Percentiles rank a stretch among this genome's conserved stretches.
Conservation (phyloP, 2,113 vertebrate species). For the Hoplias malabaricus region DNA sequence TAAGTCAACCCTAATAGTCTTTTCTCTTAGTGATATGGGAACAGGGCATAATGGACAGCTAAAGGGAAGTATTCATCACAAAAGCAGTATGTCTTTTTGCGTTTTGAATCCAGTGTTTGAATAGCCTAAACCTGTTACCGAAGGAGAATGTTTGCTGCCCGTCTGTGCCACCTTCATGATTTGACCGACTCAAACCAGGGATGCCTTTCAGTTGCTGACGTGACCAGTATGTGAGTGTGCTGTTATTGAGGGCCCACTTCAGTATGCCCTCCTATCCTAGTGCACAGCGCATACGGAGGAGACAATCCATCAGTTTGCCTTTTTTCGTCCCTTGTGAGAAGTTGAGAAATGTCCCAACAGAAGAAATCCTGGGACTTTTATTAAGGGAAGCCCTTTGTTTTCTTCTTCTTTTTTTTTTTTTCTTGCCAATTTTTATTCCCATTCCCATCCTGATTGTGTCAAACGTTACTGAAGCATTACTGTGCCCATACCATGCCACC, state of each 20-base stretch:
- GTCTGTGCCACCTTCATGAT: constrained; percentile 1
- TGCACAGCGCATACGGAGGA: neutral
- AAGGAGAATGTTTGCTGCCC: constrained; percentile 50
- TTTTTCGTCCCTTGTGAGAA: neutral
- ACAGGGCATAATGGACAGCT: constrained; percentile 22
- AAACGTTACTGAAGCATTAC: constrained; percentile 47
- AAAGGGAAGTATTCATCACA: constrained; percentile 35
- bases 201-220: neutral
- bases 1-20: constrained; percentile 27
- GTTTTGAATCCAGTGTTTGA: constrained; percentile 13
- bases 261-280: neutral
- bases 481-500: constrained; percentile 33
- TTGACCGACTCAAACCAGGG: neutral
- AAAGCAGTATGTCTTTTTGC: constrained; percentile 33
- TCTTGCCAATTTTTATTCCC: neutral
- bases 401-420: neutral
- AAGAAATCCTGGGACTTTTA: constrained; percentile 44
- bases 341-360: neutral
- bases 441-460: constrained; percentile 50
- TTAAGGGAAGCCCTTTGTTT: neutral
- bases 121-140: constrained; percentile 23
- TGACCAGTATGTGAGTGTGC: neutral
- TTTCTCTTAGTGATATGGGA: neutral
- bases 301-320: constrained; percentile 5
- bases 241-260: neutral